Percentiles rank a stretch among this genome's conserved stretches.
phyloP scores from a whole-genome alignment of 1,140 invertebrate genomes.

The Drosophila sturtevanti region DNA sequence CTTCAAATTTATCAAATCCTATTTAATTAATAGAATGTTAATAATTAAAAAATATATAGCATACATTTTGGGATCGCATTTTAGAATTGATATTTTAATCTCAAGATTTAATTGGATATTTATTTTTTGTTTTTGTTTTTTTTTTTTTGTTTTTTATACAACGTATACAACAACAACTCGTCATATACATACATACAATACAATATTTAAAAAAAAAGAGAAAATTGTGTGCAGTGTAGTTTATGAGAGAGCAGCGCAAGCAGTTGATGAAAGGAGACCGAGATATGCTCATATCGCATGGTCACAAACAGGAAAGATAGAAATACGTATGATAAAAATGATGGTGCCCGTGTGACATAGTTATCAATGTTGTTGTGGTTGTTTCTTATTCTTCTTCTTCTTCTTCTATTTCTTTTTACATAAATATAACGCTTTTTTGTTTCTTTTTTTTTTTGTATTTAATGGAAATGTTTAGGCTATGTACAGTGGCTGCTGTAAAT shows the following conservation, averaged over 20 bases:
- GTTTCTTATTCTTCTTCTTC: neutral
- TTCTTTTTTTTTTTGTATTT: slow-evolving; percentile 59
- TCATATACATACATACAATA: slow-evolving; percentile 42
- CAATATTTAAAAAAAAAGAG: slow-evolving; percentile 34
- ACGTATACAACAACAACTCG: slow-evolving; percentile 43
- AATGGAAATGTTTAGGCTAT: slow-evolving; percentile 76
- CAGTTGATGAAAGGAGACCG: slow-evolving; percentile 37
- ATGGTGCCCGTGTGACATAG: slow-evolving; percentile 40
- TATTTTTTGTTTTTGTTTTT: slow-evolving; percentile 13
- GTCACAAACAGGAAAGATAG: slow-evolving; percentile 40
- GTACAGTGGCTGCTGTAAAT: slow-evolving; percentile 67
- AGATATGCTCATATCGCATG: slow-evolving; percentile 72
- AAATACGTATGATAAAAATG: slow-evolving; percentile 14
- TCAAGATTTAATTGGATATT: slow-evolving; percentile 47
- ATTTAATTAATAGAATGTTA: neutral
- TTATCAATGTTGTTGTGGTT: slow-evolving; percentile 37
- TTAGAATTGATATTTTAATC: slow-evolving; percentile 8
- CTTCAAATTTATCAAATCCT: slow-evolving; percentile 21
- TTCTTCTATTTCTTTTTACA: slow-evolving; percentile 40
- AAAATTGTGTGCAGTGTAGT: slow-evolving; percentile 43
- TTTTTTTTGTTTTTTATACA: slow-evolving; percentile 14
- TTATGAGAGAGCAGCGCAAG: slow-evolving; percentile 63
- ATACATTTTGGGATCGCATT: too few relatives aligned
- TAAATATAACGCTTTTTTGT: slow-evolving; percentile 48
- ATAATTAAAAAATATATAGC: too few relatives aligned